Percentiles rank a stretch among this genome's conserved stretches.
Conservation (phyloP, 2,888 invertebrate genomes). For the Ditylenchus weischeri region DNA sequence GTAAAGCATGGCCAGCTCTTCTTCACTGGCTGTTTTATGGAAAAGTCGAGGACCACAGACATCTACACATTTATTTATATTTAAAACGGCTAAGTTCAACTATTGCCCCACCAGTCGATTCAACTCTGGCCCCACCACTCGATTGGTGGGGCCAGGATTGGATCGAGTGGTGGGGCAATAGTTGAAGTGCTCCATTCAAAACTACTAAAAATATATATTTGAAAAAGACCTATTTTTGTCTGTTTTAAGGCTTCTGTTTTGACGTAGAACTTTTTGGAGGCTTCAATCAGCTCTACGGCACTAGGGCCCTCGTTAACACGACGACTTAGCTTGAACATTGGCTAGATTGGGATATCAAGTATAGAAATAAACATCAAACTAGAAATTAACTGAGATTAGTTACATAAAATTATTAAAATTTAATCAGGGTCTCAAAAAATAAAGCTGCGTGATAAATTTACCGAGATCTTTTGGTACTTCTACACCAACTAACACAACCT, state of each 20-base stretch:
- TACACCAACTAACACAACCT: too few relatives aligned
- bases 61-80: not conserved
- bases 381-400: too few relatives aligned
- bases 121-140: too few relatives aligned
- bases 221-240: conserved; percentile 19
- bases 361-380: too few relatives aligned
- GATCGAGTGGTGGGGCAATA: too few relatives aligned
- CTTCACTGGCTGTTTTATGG: conserved; percentile 6
- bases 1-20: not conserved
- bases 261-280: conserved; percentile 30
- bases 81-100: too few relatives aligned
- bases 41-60: conserved; percentile 3
- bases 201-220: conserved; percentile 2
- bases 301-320: conserved; percentile 14
- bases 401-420: too few relatives aligned
- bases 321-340: conserved; percentile 9
- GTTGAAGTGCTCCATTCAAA: conserved; percentile 16
- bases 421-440: too few relatives aligned
- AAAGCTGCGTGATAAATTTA: too few relatives aligned
- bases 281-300: conserved; percentile 32
- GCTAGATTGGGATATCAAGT: not conserved
- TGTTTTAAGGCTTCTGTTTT: conserved; percentile 31
- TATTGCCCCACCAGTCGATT: too few relatives aligned
- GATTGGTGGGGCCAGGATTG: too few relatives aligned
- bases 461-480: too few relatives aligned